phyloP scores from a whole-genome alignment of 2,113 vertebrate genomes.

The Prietella phreatophila region DNA sequence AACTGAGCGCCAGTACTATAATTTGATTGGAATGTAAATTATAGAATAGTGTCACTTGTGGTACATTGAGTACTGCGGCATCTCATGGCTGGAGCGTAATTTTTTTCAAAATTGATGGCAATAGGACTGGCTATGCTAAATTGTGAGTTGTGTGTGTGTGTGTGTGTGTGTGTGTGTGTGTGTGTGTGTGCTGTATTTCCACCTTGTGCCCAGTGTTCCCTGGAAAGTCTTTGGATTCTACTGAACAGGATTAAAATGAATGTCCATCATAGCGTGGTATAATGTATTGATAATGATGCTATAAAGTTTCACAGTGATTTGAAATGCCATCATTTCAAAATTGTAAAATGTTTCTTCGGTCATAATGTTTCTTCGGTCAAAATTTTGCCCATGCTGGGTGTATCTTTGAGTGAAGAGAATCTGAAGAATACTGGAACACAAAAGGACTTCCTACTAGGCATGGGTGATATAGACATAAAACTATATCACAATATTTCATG shows the following conservation, averaged over 20 bases:
- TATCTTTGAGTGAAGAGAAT: background rate
- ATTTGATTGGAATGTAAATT: conserved; percentile 1
- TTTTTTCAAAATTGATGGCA: background rate
- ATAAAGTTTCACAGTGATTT: background rate
- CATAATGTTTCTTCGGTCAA: background rate
- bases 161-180: background rate
- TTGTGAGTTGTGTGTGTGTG: background rate
- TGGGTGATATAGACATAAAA: no score
- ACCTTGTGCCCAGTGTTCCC: background rate
- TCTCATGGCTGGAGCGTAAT: background rate
- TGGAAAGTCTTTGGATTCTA: background rate
- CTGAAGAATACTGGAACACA: background rate
- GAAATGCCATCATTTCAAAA: background rate
- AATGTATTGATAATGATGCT: background rate
- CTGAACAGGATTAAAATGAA: background rate
- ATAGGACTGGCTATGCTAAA: background rate
- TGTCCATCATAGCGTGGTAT: background rate
- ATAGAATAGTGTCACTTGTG: background rate
- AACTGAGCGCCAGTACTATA: background rate
- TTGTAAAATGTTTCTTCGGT: background rate
- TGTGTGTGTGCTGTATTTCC: background rate
- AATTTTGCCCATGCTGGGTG: background rate
- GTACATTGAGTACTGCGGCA: background rate
- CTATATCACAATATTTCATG: no score
- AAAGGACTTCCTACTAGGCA: background rate